Percentiles rank a stretch among this genome's conserved stretches.
phyloP scores from a whole-genome alignment of 1,140 invertebrate species.

The Notospermus geniculatus region DNA sequence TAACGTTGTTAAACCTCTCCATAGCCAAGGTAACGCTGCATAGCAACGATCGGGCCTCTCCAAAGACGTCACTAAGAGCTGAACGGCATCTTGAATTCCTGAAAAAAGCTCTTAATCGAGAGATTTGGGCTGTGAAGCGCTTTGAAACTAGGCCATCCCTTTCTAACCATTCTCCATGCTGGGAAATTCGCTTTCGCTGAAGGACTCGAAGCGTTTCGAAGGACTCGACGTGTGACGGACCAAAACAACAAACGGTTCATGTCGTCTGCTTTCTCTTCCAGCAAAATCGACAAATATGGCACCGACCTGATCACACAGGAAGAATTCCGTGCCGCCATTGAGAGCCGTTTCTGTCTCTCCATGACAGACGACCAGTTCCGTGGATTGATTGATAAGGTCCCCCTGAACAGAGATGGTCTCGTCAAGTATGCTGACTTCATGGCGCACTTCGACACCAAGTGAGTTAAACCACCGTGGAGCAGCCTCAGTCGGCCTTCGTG shows the following conservation, averaged over 20 bases:
- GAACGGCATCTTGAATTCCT: too few relatives aligned
- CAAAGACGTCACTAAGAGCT: too few relatives aligned
- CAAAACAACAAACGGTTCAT: too few relatives aligned
- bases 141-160: background rate
- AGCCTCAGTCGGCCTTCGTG: too few relatives aligned
- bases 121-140: background rate
- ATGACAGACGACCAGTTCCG: conserved; percentile 50
- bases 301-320: conserved; percentile 46
- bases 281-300: conserved; percentile 50
- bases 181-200: too few relatives aligned
- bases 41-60: too few relatives aligned
- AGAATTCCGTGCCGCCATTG: conserved; percentile 54
- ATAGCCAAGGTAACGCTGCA: too few relatives aligned
- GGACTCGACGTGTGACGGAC: too few relatives aligned
- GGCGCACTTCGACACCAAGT: conserved; percentile 55
- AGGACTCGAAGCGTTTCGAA: too few relatives aligned
- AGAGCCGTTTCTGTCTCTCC: conserved; percentile 48
- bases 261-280: conserved; percentile 21
- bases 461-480: too few relatives aligned
- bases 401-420: conserved; percentile 47
- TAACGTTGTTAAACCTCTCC: too few relatives aligned
- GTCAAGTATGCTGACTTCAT: conserved; percentile 55
- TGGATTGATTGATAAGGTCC: conserved; percentile 46
- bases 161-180: background rate
- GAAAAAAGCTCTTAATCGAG: background rate